Evolutionary conservation across 2,888 invertebrate genomes (phyloP).

Genomic region (Pristionchus japonicus): DNA sequence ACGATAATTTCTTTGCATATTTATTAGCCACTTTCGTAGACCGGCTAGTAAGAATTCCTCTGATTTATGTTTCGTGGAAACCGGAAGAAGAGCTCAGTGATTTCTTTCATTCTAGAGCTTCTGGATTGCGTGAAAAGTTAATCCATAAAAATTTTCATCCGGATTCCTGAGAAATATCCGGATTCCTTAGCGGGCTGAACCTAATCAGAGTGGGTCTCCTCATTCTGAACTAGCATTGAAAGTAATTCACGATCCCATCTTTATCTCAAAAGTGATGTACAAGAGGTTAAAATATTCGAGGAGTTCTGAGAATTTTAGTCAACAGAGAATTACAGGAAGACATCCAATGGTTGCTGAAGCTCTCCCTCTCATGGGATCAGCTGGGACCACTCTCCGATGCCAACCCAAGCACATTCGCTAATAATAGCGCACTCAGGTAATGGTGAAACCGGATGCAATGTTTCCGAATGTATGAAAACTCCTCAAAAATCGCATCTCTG

Average conservation of each 20-base stretch:
- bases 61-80: no score
- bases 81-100: not conserved
- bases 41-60: no score
- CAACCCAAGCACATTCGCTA: constrained; percentile 59
- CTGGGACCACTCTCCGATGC: constrained; percentile 58
- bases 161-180: constrained; percentile 76
- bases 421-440: constrained; percentile 59
- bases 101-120: not conserved
- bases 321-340: constrained; percentile 81
- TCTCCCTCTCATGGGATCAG: constrained; percentile 93
- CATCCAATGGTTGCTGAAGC: constrained; percentile 98
- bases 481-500: not conserved
- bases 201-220: no score
- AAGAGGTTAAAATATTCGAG: not conserved
- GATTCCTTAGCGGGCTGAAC: not conserved
- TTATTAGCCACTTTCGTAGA: no score
- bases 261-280: no score
- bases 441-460: not conserved
- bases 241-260: no score
- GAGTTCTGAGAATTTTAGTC: not conserved
- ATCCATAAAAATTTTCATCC: constrained; percentile 87
- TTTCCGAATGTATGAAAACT: not conserved
- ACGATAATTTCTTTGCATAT: no score
- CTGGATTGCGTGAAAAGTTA: constrained; percentile 82
- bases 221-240: no score